phyloP scores from a whole-genome alignment of 2,888 invertebrate genomes.

The Pomacea canaliculata region DNA sequence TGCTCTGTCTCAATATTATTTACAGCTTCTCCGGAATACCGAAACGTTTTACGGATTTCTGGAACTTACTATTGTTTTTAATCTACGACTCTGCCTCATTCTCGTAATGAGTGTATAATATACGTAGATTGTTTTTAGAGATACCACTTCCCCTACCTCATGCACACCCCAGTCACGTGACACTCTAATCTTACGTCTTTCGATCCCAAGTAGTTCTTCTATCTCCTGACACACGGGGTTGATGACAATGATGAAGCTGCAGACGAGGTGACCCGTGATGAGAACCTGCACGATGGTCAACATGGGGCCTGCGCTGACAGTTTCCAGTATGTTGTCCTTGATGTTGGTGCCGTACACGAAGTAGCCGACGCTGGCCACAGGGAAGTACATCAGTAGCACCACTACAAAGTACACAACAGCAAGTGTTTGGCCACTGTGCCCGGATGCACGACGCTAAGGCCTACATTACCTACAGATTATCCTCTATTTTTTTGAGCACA shows the following conservation, averaged over 20 bases:
- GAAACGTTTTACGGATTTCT: too few relatives aligned
- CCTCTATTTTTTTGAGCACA: too few relatives aligned
- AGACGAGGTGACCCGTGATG: slow-evolving; percentile 77
- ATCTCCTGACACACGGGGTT: slow-evolving; percentile 84
- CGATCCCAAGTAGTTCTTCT: slow-evolving; percentile 81
- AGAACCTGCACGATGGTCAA: slow-evolving; percentile 76
- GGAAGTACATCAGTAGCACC: slow-evolving; percentile 77
- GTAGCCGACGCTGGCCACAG: slow-evolving; percentile 79
- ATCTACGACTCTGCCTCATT: too few relatives aligned
- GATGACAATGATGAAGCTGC: slow-evolving; percentile 79
- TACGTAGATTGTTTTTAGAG: too few relatives aligned
- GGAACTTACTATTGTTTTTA: too few relatives aligned
- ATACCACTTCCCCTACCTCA: too few relatives aligned
- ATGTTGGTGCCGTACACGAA: slow-evolving; percentile 78
- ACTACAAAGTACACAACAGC: slow-evolving; percentile 37
- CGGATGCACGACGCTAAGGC: too few relatives aligned
- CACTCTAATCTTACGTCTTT: slow-evolving; percentile 75
- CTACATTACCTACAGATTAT: too few relatives aligned
- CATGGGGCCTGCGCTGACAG: slow-evolving; percentile 74
- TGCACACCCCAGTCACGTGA: too few relatives aligned
- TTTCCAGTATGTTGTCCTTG: slow-evolving; percentile 83
- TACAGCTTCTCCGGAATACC: too few relatives aligned
- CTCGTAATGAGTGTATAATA: too few relatives aligned
- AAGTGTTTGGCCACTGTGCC: not conserved
- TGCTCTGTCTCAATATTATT: too few relatives aligned